Conservation (phyloP, 2,888 invertebrate species). For the Anthrax anthrax region DNA sequence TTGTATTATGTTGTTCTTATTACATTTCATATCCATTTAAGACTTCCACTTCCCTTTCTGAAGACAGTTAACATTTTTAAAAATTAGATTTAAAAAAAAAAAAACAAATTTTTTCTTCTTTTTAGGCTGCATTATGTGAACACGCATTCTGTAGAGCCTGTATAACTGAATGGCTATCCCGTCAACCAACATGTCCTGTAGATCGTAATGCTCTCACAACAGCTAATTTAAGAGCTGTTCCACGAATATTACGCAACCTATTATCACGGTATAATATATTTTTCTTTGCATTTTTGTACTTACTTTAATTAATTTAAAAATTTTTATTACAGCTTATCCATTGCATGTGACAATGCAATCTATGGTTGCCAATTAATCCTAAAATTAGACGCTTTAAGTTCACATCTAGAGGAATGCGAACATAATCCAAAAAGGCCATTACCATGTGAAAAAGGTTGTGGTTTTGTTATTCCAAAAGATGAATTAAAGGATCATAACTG, state of each 20-base stretch:
- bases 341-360: slow-evolving; percentile 79
- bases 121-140: slow-evolving; percentile 85
- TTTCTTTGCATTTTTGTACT: neutral
- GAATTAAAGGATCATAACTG: slow-evolving; percentile 91
- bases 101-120: slow-evolving; percentile 14
- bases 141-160: slow-evolving; percentile 91
- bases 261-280: slow-evolving; percentile 50
- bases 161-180: slow-evolving; percentile 88
- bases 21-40: too few species aligned
- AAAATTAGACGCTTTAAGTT: slow-evolving; percentile 72
- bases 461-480: slow-evolving; percentile 87
- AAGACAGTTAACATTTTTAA: too few species aligned
- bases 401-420: slow-evolving; percentile 83
- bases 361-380: slow-evolving; percentile 75
- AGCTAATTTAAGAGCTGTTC: slow-evolving; percentile 81
- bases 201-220: slow-evolving; percentile 82
- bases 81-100: too few species aligned
- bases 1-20: too few species aligned
- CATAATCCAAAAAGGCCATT: slow-evolving; percentile 89
- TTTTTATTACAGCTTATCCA: slow-evolving; percentile 49
- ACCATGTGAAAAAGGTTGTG: slow-evolving; percentile 87
- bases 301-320: too few species aligned
- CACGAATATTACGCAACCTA: slow-evolving; percentile 83
- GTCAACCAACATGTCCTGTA: slow-evolving; percentile 88
- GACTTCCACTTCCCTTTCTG: too few species aligned